Base-by-base conservation (phyloP, 2,888 invertebrate genomes). In the Noctua pronuba region DNA sequence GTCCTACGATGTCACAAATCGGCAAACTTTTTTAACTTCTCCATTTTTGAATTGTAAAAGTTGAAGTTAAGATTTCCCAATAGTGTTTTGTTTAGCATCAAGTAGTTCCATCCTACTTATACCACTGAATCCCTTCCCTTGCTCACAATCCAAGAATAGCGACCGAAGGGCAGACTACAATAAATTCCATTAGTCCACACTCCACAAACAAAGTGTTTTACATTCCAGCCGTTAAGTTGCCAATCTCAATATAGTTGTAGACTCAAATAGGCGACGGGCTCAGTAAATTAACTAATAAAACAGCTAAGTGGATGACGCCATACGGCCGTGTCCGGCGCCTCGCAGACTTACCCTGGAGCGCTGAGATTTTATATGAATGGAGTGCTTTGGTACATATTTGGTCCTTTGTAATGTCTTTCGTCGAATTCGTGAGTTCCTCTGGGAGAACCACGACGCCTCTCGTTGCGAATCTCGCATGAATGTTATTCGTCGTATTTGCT, bases 271-370 rank as follows among this genome's bases (percentile, higher is more conserved):
- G 66, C 71, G 75, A 68, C 74, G 73, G 52, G 44, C 68, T 77
- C 71, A 83, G 79, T 86, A 82, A 86, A 88, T 88, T 89, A 88
- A 68, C 85, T 77, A 88, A 89, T 88, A 89, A 88, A 89, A 75
- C 49, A 72, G 78, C 80, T 86, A 85, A 89, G 83, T 88, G 89
- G 83, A 80, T 88, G 88, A 86, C 88, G 89, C 79, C 86, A 83
- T 58, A 18, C 76, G 83, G 67, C 62, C 85, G n/a, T 69, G 55
- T 58, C 41, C 73, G 88, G 86, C 88, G 88, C 88, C 88, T 84
- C 75, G 64, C 41, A 67, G 77, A 62, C 75, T 68, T 80, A 46
- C 46, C 82, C 78, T 44, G 62, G 65, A 75, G 75, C 58, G 21
- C 70, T 35, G 62, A 65, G 79, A 75, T 58, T 70, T n/a, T 35